Evolutionary conservation across 2,888 invertebrate genomes (phyloP).

Genomic region (Pyrgus malvae): DNA sequence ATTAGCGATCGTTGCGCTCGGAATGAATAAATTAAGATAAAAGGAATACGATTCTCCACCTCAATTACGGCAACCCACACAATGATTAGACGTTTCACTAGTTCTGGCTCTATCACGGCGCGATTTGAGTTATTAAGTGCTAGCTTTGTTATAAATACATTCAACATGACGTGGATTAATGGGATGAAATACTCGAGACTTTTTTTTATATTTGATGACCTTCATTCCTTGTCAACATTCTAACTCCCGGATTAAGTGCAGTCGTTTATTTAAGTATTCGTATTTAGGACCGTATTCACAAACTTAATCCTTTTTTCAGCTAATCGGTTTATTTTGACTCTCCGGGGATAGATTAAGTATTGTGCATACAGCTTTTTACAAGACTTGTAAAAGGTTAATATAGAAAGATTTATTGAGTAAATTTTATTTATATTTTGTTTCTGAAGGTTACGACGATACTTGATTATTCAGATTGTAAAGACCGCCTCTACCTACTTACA

Average conservation of each 20-base stretch:
- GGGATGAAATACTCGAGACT: conserved; percentile 61
- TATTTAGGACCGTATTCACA: conserved; percentile 46
- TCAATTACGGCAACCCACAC: conserved; percentile 78
- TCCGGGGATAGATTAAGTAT: neutral
- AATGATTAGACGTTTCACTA: conserved; percentile 76
- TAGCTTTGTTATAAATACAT: conserved; percentile 77
- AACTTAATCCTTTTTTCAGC: neutral
- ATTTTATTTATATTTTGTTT: too few relatives aligned
- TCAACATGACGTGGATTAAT: conserved; percentile 75
- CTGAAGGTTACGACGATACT: too few relatives aligned
- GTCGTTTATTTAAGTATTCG: conserved; percentile 73
- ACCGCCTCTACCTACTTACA: too few relatives aligned
- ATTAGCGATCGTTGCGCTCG: conserved; percentile 64
- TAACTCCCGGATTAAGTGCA: conserved; percentile 75
- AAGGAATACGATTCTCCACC: conserved; percentile 68
- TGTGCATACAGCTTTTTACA: too few relatives aligned
- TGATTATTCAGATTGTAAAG: too few relatives aligned
- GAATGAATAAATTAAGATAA: conserved; percentile 80
- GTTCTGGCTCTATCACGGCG: conserved; percentile 59
- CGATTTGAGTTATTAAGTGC: conserved; percentile 73
- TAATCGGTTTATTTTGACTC: neutral
- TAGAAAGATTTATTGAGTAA: too few relatives aligned
- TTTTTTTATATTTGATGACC: conserved; percentile 71
- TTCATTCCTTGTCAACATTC: conserved; percentile 75
- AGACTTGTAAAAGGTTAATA: too few relatives aligned